Conservation (phyloP, 2,113 vertebrate genomes). For the Eudyptes chrysolophus region DNA sequence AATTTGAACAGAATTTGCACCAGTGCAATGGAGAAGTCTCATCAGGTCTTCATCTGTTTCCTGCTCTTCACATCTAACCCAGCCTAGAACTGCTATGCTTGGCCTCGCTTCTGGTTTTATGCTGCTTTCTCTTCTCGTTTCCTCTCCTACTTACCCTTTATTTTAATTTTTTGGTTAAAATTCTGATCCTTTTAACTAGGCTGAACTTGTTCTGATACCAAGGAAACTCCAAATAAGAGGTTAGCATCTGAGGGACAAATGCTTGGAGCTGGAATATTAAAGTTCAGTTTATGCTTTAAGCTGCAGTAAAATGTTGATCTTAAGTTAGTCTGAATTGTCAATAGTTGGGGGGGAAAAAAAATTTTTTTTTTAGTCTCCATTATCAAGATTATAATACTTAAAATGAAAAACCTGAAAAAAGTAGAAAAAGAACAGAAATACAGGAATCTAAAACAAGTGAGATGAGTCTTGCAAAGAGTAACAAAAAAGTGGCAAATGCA, state of each 20-base stretch:
- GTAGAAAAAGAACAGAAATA: background rate
- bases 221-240: background rate
- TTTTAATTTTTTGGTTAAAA: background rate
- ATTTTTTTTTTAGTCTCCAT: background rate
- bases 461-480: background rate
- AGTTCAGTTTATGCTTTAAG: background rate
- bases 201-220: background rate
- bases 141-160: background rate
- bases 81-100: background rate
- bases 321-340: background rate
- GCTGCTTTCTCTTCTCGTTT: background rate
- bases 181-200: background rate
- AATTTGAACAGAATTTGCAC: background rate
- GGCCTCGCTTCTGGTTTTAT: background rate
- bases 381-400: background rate
- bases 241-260: background rate
- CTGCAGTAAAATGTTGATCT: background rate
- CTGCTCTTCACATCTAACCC: background rate
- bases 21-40: background rate
- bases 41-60: background rate
- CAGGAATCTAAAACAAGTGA: background rate
- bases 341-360: background rate
- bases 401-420: background rate
- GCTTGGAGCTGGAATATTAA: background rate
- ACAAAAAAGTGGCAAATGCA: background rate